Evolutionary conservation across 2,113 vertebrate genomes (phyloP).

Genomic region (Alaudala cheleensis): DNA sequence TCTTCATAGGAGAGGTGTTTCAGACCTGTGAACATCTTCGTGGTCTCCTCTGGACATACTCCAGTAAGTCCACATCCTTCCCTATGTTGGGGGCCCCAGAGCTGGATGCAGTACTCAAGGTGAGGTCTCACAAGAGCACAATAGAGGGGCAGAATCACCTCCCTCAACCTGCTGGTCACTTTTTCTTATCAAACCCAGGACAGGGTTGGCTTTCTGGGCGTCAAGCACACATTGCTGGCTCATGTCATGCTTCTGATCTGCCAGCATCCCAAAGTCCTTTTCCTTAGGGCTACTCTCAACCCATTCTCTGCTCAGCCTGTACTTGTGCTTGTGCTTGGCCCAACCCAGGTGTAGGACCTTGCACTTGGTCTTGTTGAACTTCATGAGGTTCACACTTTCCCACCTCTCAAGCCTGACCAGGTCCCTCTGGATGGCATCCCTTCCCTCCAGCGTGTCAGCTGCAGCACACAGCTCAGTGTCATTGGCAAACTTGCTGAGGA

Average conservation of each 20-base stretch:
- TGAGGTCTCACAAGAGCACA: background rate
- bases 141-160: background rate
- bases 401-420: background rate
- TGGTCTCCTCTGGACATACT: background rate
- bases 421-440: no score
- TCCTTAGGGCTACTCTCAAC: background rate
- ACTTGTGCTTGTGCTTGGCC: background rate
- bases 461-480: background rate
- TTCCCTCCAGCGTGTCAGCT: background rate
- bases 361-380: background rate
- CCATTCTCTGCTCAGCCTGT: background rate
- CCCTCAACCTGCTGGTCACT: background rate
- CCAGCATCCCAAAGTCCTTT: background rate
- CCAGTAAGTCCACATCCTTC: background rate
- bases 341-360: background rate
- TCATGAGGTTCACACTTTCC: background rate
- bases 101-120: background rate
- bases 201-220: background rate
- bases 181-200: background rate
- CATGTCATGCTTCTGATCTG: background rate
- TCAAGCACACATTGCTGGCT: background rate
- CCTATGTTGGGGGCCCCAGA: background rate
- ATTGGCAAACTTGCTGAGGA: background rate
- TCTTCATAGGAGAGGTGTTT: background rate
- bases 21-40: background rate